Conservation (phyloP, 2,797 vertebrate genomes). For the Poeciliopsis gracilis region DNA sequence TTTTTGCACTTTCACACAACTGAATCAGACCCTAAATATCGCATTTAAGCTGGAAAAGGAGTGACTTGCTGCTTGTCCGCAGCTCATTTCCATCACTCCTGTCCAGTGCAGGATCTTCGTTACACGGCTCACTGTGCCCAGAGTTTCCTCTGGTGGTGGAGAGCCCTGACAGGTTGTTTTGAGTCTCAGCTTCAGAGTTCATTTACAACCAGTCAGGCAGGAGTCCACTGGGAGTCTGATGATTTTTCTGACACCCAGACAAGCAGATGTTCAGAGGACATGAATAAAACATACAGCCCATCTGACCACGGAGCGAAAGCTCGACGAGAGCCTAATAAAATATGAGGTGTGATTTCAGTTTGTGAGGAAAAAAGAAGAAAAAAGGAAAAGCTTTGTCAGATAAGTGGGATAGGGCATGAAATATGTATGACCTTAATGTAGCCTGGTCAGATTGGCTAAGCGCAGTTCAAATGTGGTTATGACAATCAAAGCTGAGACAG, state of each 20-base stretch:
- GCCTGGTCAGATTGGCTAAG: constrained; percentile 67
- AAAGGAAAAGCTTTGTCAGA: constrained; percentile 62
- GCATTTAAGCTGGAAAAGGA: constrained; percentile 8
- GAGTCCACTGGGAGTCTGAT: constrained; percentile 67
- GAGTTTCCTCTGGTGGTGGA: constrained; percentile 54
- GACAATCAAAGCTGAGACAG: constrained; percentile 69
- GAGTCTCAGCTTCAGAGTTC: constrained; percentile 69
- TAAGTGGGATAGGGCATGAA: constrained; percentile 70
- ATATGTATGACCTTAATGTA: constrained; percentile 74
- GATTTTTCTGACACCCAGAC: constrained; percentile 77
- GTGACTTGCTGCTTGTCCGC: constrained; percentile 2
- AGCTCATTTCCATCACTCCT: constrained; percentile 52
- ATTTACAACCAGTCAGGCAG: constrained; percentile 75
- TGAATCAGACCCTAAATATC: constrained; percentile 43
- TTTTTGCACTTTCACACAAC: constrained; percentile 42
- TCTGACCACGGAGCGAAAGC: constrained; percentile 63
- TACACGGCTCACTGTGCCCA: constrained; percentile 54
- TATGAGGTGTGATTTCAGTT: constrained; percentile 71
- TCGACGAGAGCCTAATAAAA: constrained; percentile 74
- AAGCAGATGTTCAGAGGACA: constrained; percentile 76
- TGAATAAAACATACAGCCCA: constrained; percentile 81
- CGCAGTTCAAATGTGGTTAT: constrained; percentile 53
- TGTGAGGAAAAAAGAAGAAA: constrained; percentile 33
- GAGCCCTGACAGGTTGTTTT: constrained; percentile 73
- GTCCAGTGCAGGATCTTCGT: constrained; percentile 35